Evolutionary conservation across 2,113 vertebrate genomes (phyloP).

Genomic region (Dendrocopos noguchii): DNA sequence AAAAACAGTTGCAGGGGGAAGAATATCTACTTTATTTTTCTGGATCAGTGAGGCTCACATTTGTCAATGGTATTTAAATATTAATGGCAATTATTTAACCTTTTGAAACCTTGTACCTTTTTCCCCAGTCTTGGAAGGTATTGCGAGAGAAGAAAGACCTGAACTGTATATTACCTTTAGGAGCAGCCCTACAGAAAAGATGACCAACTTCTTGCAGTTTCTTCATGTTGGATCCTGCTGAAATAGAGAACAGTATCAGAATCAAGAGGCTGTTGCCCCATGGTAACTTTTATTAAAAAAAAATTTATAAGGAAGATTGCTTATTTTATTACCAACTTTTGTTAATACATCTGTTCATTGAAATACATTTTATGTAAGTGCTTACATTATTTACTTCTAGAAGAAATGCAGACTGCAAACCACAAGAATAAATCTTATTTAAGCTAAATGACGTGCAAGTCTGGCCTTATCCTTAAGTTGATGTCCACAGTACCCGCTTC

Average conservation of each 20-base stretch:
- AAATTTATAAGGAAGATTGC: conserved; percentile 72
- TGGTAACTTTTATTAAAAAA: conserved; percentile 71
- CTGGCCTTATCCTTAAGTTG: neutral
- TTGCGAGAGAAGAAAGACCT: conserved; percentile 85
- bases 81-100: neutral
- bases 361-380: conserved; percentile 65
- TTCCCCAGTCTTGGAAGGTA: conserved; percentile 81
- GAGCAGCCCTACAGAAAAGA: conserved; percentile 74
- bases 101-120: conserved; percentile 13
- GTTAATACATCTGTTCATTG: conserved; percentile 62
- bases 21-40: neutral
- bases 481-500: neutral
- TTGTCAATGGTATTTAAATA: neutral
- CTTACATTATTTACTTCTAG: conserved; percentile 52
- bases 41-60: neutral
- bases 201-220: conserved; percentile 55
- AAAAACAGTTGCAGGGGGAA: neutral
- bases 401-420: conserved; percentile 36
- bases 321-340: conserved; percentile 71
- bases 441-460: neutral
- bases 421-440: conserved; percentile 23
- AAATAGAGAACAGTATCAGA: conserved; percentile 64
- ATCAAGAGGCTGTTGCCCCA: conserved; percentile 38
- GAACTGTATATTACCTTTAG: conserved; percentile 85
- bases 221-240: conserved; percentile 52